Evolutionary conservation across 2,113 vertebrate genomes (phyloP).

Genomic region (Anolis sagrei): DNA sequence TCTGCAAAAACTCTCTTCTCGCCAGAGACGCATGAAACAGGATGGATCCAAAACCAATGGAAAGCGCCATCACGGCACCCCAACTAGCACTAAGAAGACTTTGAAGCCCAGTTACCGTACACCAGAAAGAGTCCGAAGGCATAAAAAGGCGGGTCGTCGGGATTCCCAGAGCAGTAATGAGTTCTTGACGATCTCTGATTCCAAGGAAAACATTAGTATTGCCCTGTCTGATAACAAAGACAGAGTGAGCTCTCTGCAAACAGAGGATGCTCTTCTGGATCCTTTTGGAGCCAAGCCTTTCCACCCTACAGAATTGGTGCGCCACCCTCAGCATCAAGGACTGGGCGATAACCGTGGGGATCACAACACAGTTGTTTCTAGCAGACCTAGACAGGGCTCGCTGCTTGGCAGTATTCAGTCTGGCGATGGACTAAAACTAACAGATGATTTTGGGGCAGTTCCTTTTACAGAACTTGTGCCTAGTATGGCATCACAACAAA

Average conservation of each 20-base stretch:
- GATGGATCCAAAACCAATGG: slow-evolving; percentile 83
- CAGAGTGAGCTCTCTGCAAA: slow-evolving; percentile 74
- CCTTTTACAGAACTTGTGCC: slow-evolving; percentile 91
- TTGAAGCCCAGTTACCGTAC: slow-evolving; percentile 90
- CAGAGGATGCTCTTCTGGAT: slow-evolving; percentile 84
- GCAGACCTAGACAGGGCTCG: slow-evolving; percentile 80
- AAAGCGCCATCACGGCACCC: slow-evolving; percentile 92
- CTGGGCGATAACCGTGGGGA: slow-evolving; percentile 79
- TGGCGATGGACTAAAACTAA: slow-evolving; percentile 76
- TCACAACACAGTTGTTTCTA: slow-evolving; percentile 64
- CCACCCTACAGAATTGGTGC: slow-evolving; percentile 81
- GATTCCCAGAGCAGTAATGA: slow-evolving; percentile 98
- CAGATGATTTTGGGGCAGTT: slow-evolving; percentile 94
- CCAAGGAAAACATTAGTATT: slow-evolving; percentile 94
- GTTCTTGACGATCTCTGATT: slow-evolving; percentile 91
- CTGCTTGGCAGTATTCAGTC: slow-evolving; percentile 72
- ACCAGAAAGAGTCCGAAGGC: slow-evolving; percentile 87
- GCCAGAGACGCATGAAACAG: slow-evolving; percentile 91
- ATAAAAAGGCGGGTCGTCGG: slow-evolving; percentile 87
- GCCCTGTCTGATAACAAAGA: slow-evolving; percentile 84
- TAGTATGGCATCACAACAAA: slow-evolving; percentile 69
- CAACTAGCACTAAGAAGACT: slow-evolving; percentile 82
- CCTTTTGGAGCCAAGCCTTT: slow-evolving; percentile 95
- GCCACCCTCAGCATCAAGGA: slow-evolving; percentile 82
- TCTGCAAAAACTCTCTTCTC: slow-evolving; percentile 89